These are phyloP conservation scores for Probosciger aterrimus DNA, from an alignment of 2,113 vertebrate species.

Conservation along the genomic window DNA sequence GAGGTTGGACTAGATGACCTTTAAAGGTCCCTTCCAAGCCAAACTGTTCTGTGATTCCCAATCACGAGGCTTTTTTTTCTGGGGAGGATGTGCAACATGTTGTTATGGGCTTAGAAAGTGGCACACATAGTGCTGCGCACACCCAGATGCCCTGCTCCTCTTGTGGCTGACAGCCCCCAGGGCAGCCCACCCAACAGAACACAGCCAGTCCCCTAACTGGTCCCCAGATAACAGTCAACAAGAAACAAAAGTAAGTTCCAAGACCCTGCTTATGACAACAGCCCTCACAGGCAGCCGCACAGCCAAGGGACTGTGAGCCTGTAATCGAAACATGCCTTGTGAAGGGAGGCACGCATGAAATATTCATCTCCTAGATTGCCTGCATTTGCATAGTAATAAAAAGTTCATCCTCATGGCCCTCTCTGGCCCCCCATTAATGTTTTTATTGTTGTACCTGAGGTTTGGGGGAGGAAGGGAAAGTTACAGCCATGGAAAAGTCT, in stretches of 20 bases:
- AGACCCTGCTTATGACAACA: slow-evolving; percentile 47
- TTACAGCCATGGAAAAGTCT: slow-evolving; percentile 60
- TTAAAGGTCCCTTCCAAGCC: neutral
- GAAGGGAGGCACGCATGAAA: slow-evolving; percentile 61
- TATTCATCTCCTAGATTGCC: slow-evolving; percentile 66
- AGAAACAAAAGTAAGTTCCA: slow-evolving; percentile 56
- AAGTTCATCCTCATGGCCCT: slow-evolving; percentile 57
- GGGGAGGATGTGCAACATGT: neutral
- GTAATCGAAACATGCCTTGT: slow-evolving; percentile 43
- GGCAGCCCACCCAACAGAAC: neutral
- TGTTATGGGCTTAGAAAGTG: neutral
- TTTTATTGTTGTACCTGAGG: slow-evolving; percentile 63
- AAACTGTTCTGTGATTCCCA: neutral
- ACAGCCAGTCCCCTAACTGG: neutral
- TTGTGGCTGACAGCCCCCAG: neutral
- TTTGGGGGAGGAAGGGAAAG: slow-evolving; percentile 35
- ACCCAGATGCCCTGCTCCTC: neutral
- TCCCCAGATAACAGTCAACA: slow-evolving; percentile 21
- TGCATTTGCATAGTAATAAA: slow-evolving; percentile 75
- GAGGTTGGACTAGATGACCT: neutral
- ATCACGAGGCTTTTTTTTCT: neutral
- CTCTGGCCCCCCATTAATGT: slow-evolving; percentile 62
- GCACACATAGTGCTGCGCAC: neutral
- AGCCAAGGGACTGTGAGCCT: slow-evolving; percentile 31
- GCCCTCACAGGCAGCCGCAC: neutral